A percentile compares a stretch with the other conserved stretches of the same genome.
These are phyloP conservation scores for Cinclus mexicanus DNA, from an alignment of 2,113 vertebrate genomes.

Conservation along the genomic window DNA sequence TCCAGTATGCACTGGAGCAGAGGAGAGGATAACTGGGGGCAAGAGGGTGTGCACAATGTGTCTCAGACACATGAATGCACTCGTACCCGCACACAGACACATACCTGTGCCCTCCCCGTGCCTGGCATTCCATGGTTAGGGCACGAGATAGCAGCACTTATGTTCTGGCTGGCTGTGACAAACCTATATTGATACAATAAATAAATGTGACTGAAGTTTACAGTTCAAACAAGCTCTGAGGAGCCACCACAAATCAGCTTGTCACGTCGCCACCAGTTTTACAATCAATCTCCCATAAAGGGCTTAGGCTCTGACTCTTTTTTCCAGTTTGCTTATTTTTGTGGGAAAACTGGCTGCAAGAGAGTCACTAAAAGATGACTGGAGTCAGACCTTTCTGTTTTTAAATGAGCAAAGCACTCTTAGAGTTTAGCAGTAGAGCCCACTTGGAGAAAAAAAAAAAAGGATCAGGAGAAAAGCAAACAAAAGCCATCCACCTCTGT, in stretches of 20 bases:
- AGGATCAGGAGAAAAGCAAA: not conserved
- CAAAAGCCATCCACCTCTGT: not conserved
- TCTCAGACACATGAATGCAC: fast-evolving
- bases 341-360: conserved; percentile 34
- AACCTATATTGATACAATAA: conserved; percentile 20
- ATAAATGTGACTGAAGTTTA: conserved; percentile 45
- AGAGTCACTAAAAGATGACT: conserved; percentile 22
- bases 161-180: not conserved
- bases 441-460: not conserved
- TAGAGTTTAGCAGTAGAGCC: not conserved
- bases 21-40: not conserved
- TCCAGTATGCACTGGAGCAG: fast-evolving
- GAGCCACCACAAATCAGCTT: conserved; percentile 67
- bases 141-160: not conserved
- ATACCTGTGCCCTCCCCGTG: not conserved
- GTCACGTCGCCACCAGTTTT: conserved; percentile 45
- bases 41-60: fast-evolving
- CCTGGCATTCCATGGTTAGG: not conserved
- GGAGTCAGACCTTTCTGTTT: conserved; percentile 39
- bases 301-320: conserved; percentile 54
- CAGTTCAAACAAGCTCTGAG: conserved; percentile 55
- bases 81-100: not conserved
- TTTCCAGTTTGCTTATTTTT: conserved; percentile 65
- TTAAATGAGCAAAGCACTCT: not conserved
- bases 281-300: conserved; percentile 60